phyloP scores from a whole-genome alignment of 2,797 vertebrate species.

The Lepilemur ruficaudatus region DNA sequence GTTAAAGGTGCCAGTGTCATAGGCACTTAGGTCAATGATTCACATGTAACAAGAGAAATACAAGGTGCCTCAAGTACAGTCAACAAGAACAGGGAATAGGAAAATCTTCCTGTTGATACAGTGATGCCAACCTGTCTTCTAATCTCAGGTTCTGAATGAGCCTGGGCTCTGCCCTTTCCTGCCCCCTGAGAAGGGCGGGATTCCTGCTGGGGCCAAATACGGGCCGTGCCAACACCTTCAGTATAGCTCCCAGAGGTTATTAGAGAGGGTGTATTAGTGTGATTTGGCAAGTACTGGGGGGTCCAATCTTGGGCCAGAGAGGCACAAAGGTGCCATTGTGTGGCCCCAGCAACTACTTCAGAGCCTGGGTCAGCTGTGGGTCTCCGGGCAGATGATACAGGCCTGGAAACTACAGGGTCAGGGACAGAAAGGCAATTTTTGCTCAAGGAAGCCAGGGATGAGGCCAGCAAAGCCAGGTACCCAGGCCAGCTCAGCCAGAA shows the following conservation, averaged over 20 bases:
- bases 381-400: background rate
- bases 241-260: background rate
- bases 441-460: background rate
- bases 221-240: background rate
- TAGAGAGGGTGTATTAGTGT: background rate
- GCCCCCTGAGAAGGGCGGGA: too few species aligned
- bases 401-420: background rate
- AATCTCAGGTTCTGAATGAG: background rate
- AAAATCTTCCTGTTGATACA: background rate
- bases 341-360: background rate
- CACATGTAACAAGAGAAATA: rapidly evolving
- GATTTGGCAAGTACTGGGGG: background rate
- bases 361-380: background rate
- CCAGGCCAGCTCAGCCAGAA: background rate
- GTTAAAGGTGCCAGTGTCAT: background rate
- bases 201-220: background rate
- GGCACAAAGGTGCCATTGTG: background rate
- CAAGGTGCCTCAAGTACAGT: background rate
- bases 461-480: background rate
- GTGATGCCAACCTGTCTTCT: background rate
- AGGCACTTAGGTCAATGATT: background rate
- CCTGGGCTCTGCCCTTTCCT: background rate
- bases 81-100: too few species aligned
- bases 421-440: background rate
- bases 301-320: background rate